Evolutionary conservation across 2,797 vertebrate genomes (phyloP).

Genomic region (Myotis findleyi): DNA sequence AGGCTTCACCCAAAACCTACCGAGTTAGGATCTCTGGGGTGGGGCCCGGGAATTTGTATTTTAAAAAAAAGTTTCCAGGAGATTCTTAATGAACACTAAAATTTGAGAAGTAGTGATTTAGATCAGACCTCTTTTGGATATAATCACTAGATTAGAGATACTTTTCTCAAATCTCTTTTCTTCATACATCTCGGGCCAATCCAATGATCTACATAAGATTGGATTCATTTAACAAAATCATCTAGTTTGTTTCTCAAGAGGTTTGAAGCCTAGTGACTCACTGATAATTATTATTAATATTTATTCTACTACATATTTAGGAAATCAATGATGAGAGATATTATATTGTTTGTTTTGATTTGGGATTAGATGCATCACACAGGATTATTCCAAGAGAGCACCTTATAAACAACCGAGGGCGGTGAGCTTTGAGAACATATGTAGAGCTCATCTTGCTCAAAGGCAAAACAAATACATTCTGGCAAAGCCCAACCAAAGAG

Average conservation of each 20-base stretch:
- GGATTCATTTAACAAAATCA: neutral
- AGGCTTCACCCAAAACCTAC: neutral
- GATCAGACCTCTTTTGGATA: neutral
- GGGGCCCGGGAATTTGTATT: neutral
- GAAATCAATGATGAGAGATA: neutral
- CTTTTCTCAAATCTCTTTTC: neutral
- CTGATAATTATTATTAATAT: neutral
- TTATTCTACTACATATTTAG: neutral
- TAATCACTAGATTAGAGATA: neutral
- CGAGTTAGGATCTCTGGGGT: neutral
- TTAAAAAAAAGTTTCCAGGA: neutral
- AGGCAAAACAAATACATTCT: conserved; percentile 45
- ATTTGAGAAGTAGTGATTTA: neutral
- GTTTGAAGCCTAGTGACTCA: neutral
- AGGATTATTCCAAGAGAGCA: neutral
- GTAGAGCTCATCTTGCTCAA: neutral
- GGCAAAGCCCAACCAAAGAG: neutral
- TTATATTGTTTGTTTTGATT: neutral
- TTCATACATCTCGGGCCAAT: neutral
- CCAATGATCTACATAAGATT: neutral
- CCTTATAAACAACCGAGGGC: neutral
- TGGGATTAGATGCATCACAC: neutral
- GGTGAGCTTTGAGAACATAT: neutral
- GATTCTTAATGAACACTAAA: neutral
- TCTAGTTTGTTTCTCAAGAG: neutral